A percentile compares a stretch with the other conserved stretches of the same genome.
Evolutionary conservation across 2,888 invertebrate species (phyloP).

Genomic region (Endotricha flammealis): DNA sequence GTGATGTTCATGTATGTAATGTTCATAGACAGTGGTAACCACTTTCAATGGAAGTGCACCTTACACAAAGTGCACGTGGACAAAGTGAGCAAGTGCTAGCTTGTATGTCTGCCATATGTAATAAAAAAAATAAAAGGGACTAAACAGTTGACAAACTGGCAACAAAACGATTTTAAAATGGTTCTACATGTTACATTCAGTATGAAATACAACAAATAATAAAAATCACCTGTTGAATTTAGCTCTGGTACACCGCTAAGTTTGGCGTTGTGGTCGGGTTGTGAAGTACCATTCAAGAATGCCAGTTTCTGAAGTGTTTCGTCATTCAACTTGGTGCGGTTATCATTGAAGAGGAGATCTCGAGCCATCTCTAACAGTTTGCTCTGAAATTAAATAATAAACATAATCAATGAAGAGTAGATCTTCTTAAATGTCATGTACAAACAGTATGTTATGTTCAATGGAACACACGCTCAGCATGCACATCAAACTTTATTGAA

Average conservation of each 20-base stretch:
- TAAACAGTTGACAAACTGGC: no score
- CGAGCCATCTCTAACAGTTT: slow-evolving; percentile 85
- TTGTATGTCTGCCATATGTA: no score
- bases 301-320: slow-evolving; percentile 90
- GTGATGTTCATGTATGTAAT: no score
- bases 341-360: slow-evolving; percentile 85
- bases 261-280: slow-evolving; percentile 74
- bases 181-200: background rate
- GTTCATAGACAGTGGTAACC: no score
- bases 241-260: slow-evolving; percentile 83
- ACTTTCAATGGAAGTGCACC: no score
- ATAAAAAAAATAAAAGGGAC: background rate
- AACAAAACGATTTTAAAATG: background rate
- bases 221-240: slow-evolving; percentile 86
- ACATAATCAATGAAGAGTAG: background rate
- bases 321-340: slow-evolving; percentile 84
- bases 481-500: no score
- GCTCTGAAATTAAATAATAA: slow-evolving; percentile 69
- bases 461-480: no score
- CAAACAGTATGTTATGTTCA: no score
- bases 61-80: no score
- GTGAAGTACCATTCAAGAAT: slow-evolving; percentile 84
- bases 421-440: background rate
- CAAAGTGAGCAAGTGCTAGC: no score
- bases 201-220: background rate